Evolutionary conservation across 1,140 invertebrate species (phyloP), one percentile per base, ranked within the genome.

Genomic region (Phymorhynchus buccinoides): DNA sequence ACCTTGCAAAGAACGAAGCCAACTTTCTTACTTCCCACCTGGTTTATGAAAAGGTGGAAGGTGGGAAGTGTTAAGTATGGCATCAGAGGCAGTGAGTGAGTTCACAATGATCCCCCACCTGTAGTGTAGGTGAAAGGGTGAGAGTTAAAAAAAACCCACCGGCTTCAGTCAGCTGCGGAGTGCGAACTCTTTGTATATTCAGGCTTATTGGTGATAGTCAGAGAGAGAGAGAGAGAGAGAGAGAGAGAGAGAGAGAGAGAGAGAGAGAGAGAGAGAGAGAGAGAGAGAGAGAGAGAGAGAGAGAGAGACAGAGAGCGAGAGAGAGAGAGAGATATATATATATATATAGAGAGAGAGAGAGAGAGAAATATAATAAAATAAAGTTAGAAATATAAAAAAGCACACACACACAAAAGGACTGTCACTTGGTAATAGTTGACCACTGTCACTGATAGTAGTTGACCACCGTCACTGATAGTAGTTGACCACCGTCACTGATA

Each of bases 191-290:
- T n/a, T n/a, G n/a, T n/a, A 73, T 30, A 73, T 30, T 14, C 12
- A 73, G 7, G 30, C 14, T 14, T 73, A 73, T 30, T 14, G 7
- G 30, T 32, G 1, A 44, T 18, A 35, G n/a, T 41, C 22, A 7
- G 9, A 78, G 32, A 35, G n/a, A 35, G 37, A 35, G 75, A 32
- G n/a, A 16, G 9, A 35, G n/a, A 18, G 35, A 7, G n/a, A 32
- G 27, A 35, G 9, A 32, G 27, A 78, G 27, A 12, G 9, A 78
- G 32, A 35, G 32, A 78, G 32, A 78, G 75, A 78, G 32, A 12
- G 32, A 78, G 32, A 78, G 32, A 78, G 32, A 78, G 75, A 35
- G n/a, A 78, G 75, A 78, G 32, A 78, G 75, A 35, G 32, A 78
- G 32, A 35, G 32, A 78, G 32, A n/a, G 32, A 44, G 75, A n/a